Conservation (phyloP, 2,113 vertebrate species). For the Leuciscus idus region DNA sequence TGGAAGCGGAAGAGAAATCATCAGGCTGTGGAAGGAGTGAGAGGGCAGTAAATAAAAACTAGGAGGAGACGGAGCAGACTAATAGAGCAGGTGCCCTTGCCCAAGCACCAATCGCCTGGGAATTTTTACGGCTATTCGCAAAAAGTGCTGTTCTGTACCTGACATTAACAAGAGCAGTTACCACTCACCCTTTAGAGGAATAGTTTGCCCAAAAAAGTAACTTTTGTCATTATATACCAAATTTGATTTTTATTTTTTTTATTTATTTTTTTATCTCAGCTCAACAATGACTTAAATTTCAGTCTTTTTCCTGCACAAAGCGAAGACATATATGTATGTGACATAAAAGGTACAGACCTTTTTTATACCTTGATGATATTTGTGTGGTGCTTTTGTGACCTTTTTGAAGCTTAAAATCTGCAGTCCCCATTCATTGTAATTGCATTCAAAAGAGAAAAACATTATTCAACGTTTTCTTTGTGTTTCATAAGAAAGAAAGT, state of each 20-base stretch:
- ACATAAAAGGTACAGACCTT: neutral
- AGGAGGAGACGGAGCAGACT: slow-evolving; percentile 45
- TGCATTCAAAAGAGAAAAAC: neutral
- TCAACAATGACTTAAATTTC: neutral
- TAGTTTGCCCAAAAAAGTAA: neutral
- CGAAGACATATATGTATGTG: neutral
- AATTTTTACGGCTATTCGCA: slow-evolving; percentile 43
- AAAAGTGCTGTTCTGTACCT: slow-evolving; percentile 23
- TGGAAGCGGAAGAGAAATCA: slow-evolving; percentile 48
- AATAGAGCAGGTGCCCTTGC: slow-evolving; percentile 45
- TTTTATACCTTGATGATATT: neutral
- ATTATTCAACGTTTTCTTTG: neutral
- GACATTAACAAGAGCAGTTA: slow-evolving; percentile 39
- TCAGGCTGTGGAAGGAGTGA: slow-evolving; percentile 13
- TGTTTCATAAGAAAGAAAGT: neutral
- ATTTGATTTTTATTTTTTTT: neutral
- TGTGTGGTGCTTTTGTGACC: neutral
- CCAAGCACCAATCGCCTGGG: slow-evolving; percentile 30
- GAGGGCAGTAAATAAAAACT: slow-evolving; percentile 48
- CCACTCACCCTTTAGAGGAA: slow-evolving; percentile 24
- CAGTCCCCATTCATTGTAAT: neutral
- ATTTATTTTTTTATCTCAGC: neutral
- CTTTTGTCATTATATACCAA: neutral
- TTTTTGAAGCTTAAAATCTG: neutral
- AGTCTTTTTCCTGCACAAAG: neutral